Evolutionary conservation across 2,888 invertebrate species (phyloP).

Genomic region (Erebia aethiops): DNA sequence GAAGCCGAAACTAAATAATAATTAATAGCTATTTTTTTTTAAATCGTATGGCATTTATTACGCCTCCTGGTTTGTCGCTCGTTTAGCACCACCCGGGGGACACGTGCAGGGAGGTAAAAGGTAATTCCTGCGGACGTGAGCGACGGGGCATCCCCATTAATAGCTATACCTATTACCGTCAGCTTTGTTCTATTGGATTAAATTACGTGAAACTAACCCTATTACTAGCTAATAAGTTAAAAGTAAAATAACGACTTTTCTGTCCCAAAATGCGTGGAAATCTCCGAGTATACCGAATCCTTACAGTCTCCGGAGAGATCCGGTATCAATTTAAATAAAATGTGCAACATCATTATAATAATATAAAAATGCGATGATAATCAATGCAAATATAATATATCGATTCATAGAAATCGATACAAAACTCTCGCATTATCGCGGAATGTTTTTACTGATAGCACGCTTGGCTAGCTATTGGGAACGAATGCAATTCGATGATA

Average conservation of each 20-base stretch:
- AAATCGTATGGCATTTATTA: too few relatives aligned
- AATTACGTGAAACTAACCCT: too few relatives aligned
- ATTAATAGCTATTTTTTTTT: too few relatives aligned
- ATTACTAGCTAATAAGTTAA: too few relatives aligned
- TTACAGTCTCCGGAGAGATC: not conserved
- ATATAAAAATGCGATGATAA: conserved; percentile 7
- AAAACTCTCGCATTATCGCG: conserved; percentile 13
- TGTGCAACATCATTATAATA: not conserved
- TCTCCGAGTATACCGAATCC: not conserved
- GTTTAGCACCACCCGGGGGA: too few relatives aligned
- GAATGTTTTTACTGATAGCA: conserved; percentile 31
- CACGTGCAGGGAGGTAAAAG: too few relatives aligned
- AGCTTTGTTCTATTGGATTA: too few relatives aligned
- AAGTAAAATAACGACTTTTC: not conserved
- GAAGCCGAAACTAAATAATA: too few relatives aligned
- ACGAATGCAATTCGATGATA: conserved; percentile 28
- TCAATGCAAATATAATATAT: not conserved
- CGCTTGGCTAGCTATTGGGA: conserved; percentile 28
- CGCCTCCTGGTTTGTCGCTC: too few relatives aligned
- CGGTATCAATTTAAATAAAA: not conserved
- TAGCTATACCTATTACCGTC: too few relatives aligned
- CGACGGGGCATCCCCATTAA: too few relatives aligned
- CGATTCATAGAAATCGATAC: conserved; percentile 29
- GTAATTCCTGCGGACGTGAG: too few relatives aligned
- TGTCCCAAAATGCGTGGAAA: not conserved